Evolutionary conservation across 2,888 invertebrate genomes (phyloP).

Genomic region (Sturmia bella): DNA sequence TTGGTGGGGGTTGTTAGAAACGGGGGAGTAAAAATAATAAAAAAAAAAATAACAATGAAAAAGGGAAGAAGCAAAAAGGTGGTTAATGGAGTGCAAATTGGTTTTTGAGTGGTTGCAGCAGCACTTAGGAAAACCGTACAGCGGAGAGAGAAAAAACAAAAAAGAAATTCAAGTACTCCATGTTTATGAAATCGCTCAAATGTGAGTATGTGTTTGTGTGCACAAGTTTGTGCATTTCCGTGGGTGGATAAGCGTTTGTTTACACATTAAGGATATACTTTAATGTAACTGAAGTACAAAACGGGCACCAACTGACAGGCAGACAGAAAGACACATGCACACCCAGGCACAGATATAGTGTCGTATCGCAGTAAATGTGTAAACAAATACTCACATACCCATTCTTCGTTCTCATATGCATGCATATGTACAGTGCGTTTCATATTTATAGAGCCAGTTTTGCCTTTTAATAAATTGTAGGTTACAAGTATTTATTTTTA

Average conservation of each 20-base stretch:
- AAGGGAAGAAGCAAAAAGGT: slow-evolving; percentile 37
- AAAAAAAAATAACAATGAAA: neutral
- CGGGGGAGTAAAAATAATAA: slow-evolving; percentile 4
- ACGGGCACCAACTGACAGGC: slow-evolving; percentile 17
- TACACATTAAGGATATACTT: slow-evolving; percentile 51
- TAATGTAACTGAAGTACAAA: slow-evolving; percentile 52
- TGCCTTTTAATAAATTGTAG: too few species aligned
- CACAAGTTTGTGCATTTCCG: neutral
- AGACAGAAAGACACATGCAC: slow-evolving; percentile 12
- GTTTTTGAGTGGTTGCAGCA: slow-evolving; percentile 71
- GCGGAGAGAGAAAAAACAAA: slow-evolving; percentile 6
- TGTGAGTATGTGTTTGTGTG: neutral
- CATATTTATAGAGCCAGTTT: too few species aligned
- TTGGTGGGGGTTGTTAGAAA: neutral
- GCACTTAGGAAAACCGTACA: slow-evolving; percentile 22
- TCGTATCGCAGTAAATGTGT: slow-evolving; percentile 31
- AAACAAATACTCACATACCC: slow-evolving; percentile 33
- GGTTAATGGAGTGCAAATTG: slow-evolving; percentile 77
- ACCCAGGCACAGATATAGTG: too few species aligned
- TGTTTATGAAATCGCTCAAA: neutral
- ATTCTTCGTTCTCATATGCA: too few species aligned
- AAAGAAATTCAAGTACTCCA: neutral
- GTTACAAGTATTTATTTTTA: too few species aligned
- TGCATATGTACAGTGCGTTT: neutral
- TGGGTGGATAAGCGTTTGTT: slow-evolving; percentile 22